These are phyloP conservation scores for Caenorhabditis sp. DNA, from an alignment of 2,888 invertebrate genomes.

Conservation along the genomic window DNA sequence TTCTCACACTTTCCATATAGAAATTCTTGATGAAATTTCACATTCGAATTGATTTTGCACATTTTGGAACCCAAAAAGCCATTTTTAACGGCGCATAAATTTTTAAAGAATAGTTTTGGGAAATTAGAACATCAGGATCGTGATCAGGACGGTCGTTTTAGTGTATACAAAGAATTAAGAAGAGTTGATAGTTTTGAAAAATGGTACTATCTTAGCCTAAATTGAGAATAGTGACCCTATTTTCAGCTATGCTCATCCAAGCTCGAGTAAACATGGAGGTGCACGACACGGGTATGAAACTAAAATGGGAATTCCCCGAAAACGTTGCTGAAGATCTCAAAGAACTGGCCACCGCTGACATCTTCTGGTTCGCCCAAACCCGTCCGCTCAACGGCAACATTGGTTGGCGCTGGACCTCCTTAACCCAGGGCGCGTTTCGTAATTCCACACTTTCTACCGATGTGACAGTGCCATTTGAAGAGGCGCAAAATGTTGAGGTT, in stretches of 20 bases:
- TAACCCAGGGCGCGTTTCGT: slow-evolving; percentile 46
- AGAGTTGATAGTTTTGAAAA: too few relatives aligned
- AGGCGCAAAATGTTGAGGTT: slow-evolving; percentile 35
- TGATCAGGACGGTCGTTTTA: too few relatives aligned
- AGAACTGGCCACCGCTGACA: slow-evolving; percentile 61
- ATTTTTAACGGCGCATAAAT: too few relatives aligned
- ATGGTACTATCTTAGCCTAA: too few relatives aligned
- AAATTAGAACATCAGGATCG: too few relatives aligned
- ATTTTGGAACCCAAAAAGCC: too few relatives aligned
- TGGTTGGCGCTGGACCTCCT: slow-evolving; percentile 61
- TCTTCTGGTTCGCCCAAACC: slow-evolving; percentile 61
- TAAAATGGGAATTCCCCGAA: slow-evolving; percentile 61
- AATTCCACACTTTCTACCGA: slow-evolving; percentile 40
- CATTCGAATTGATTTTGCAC: too few relatives aligned
- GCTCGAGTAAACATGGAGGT: slow-evolving; percentile 38
- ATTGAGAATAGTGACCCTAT: too few relatives aligned
- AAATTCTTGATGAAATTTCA: too few relatives aligned
- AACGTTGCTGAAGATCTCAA: slow-evolving; percentile 45
- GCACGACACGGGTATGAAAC: slow-evolving; percentile 45
- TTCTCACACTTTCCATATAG: too few relatives aligned
- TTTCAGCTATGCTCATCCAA: slow-evolving; percentile 15
- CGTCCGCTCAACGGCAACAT: slow-evolving; percentile 35
- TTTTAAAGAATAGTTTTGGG: too few relatives aligned
- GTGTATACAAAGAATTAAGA: too few relatives aligned
- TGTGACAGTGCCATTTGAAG: slow-evolving; percentile 36